Base-by-base conservation (phyloP, 2,888 invertebrate species). In the Spisula subtruncata region DNA sequence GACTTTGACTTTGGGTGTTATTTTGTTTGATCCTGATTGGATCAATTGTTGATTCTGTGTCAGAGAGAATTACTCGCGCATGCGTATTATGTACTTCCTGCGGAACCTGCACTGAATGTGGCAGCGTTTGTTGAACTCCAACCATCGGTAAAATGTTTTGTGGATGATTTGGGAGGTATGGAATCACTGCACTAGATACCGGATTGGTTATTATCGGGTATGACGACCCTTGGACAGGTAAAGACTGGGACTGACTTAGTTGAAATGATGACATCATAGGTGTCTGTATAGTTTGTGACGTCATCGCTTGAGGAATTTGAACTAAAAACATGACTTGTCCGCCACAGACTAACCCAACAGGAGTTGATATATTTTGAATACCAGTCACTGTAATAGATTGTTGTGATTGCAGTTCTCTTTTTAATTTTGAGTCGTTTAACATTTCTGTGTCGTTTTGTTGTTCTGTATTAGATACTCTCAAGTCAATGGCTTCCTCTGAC, bases 241-340 rank as follows among this genome's bases (percentile, higher is more conserved):
- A 16, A 16, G 32, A 12, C n/a, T 71, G 29, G 29, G 71, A 29
- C 32, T 71, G 71, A 12, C 32, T 71, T 32, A 71, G 29, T 75
- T 32, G 75, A 75, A 25, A 32, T 75, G 75, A 71, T 25, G 80
- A 18, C 81, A 48, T 25, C 18, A 41, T 6, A 35, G 81, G 29
- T 25, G 18, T 18, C 35, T 60, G 66, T 0, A 35, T 25, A 32
- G 48, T 56, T 32, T 82, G 54, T 83, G 83, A 83, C 60, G 83
- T 60, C 80, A 85, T 29, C 10, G 87, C 51, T 16, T 71, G 80
- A 20, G 90, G 87, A 18, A 90, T 25, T 66, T 90, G 90, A 25
- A 90, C 86, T 48, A 90, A 81, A 81, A 90, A 66, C 83, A 90
- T 79, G 6, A 90, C 25, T 81, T 90, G 88, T 12, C 88, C 86